A percentile compares a stretch with the other conserved stretches of the same genome.
phyloP scores from a whole-genome alignment of 2,797 vertebrate genomes.

The Cuniculus paca region DNA sequence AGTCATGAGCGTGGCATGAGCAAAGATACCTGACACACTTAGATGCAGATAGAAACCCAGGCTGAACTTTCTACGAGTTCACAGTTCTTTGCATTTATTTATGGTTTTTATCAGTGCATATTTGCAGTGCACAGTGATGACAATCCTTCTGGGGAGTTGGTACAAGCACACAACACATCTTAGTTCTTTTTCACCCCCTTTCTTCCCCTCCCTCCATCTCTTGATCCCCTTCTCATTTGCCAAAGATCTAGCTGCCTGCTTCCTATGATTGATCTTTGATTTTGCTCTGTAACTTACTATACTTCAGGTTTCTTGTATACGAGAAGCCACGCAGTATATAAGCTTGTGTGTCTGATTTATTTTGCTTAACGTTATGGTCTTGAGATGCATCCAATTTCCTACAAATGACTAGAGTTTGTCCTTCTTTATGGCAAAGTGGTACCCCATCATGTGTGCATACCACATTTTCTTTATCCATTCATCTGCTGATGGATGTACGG shows the following conservation, averaged over 20 bases:
- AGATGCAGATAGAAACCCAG: neutral
- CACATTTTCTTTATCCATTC: neutral
- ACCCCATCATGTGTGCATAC: neutral
- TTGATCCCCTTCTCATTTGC: neutral
- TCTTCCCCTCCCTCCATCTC: neutral
- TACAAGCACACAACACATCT: neutral
- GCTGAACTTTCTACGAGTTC: neutral
- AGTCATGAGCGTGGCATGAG: neutral
- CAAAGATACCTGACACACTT: neutral
- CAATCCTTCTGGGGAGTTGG: neutral
- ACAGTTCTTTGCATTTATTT: neutral
- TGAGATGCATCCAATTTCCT: neutral
- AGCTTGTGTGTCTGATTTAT: neutral
- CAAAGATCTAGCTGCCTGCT: neutral
- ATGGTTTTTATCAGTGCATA: neutral
- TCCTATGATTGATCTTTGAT: neutral
- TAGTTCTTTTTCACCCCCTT: neutral
- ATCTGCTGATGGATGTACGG: neutral
- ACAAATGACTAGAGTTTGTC: neutral
- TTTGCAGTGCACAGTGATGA: neutral
- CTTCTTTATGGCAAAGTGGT: neutral
- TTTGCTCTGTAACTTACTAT: neutral
- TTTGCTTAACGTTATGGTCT: neutral
- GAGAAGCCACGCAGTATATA: neutral
- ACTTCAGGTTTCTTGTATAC: neutral